phyloP scores from a whole-genome alignment of 2,113 vertebrate species.

The Cnemophilus loriae region DNA sequence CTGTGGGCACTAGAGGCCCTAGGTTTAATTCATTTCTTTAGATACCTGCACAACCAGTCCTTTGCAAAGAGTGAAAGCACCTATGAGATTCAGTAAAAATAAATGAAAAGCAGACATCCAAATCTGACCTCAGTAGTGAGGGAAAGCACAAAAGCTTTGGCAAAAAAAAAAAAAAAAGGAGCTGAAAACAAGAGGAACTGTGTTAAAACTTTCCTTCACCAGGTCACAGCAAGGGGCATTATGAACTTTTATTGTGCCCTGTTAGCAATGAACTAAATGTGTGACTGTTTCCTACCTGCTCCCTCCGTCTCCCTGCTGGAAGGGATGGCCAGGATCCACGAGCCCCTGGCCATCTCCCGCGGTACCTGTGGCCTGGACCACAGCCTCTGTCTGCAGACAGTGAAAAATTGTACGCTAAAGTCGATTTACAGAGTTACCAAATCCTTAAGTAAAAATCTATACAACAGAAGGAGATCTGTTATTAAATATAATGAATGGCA shows the following conservation, averaged over 20 bases:
- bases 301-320: too few relatives aligned
- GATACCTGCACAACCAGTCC: background rate
- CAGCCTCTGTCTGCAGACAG: background rate
- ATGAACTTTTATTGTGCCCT: background rate
- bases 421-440: background rate
- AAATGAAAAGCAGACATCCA: background rate
- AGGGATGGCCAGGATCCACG: background rate
- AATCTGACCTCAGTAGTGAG: background rate
- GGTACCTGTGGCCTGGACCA: background rate
- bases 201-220: background rate
- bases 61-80: background rate
- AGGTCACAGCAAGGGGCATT: background rate
- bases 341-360: background rate
- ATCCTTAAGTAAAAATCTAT: background rate
- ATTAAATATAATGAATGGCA: slow-evolving; percentile 1
- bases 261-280: background rate
- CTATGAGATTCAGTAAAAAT: background rate
- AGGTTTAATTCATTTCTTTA: background rate
- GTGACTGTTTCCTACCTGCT: background rate
- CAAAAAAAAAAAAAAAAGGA: background rate
- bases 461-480: background rate
- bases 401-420: background rate
- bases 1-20: background rate
- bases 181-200: background rate
- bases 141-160: background rate